Evolutionary conservation across 2,113 vertebrate genomes (phyloP), one percentile per base, ranked within the genome.

Genomic region (Phalacrocorax aristotelis): DNA sequence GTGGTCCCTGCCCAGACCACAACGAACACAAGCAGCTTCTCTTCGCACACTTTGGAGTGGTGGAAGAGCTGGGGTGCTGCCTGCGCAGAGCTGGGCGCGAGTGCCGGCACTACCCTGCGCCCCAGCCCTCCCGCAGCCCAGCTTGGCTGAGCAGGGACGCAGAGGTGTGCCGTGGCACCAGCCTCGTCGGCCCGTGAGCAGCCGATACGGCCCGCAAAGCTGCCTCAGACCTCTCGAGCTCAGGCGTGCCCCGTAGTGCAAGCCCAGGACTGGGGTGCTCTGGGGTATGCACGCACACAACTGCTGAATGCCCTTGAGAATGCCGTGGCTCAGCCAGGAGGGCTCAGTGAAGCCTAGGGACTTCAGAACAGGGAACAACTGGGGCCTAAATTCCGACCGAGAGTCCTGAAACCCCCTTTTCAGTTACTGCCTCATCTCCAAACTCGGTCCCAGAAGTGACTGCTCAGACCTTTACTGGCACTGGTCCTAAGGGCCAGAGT

Each of bases 181-280:
- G 16, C 34, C 52, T 9, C 3, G 0, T 2, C 3, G 0, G 42
- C 11, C 70, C 6, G 3, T 1, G 26, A 25, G 40, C 52, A 9
- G n/a, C 21, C 6, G 0, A 7, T 21, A 5, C 0, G 0, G 32
- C 0, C 20, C 8, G 38, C 60, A 40, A 3, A 38, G 38, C 38
- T 38, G 38, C 38, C 38, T 38, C 38, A 38, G 38, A 10, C 38
- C 38, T 38, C 38, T 38, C 38, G 0, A 87, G 55, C 30, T 66
- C 36, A 23, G 34, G 4, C 1, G 20, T 3, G 10, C 42, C 34
- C 20, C 34, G 19, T 7, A 72, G 36, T 6, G 1, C 40, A 22
- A 68, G 13, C 34, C 34, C 38, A 9, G 42, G 18, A 19, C 6
- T 10, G 16, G 9, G 34, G 27, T 40, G 42, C 30, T 44, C 78